These are phyloP conservation scores for Festucalex cinctus DNA, from an alignment of 2,113 vertebrate species.

Conservation along the genomic window DNA sequence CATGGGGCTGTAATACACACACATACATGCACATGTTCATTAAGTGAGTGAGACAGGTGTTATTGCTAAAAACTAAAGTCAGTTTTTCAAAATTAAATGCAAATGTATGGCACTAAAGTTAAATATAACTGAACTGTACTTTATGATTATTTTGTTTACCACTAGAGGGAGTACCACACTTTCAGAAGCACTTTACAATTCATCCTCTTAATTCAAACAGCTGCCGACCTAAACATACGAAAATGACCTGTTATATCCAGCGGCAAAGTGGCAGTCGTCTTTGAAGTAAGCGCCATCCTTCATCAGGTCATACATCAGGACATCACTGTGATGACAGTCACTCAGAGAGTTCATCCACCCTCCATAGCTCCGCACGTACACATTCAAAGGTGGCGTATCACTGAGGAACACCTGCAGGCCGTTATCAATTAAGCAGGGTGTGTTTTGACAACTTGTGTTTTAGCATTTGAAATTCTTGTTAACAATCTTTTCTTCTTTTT, in stretches of 20 bases:
- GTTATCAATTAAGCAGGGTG: background rate
- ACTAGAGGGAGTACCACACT: background rate
- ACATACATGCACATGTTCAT: conserved; percentile 13
- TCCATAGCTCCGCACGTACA: conserved; percentile 57
- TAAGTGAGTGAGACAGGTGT: background rate
- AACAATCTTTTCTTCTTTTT: background rate
- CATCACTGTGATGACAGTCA: background rate
- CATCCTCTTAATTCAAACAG: background rate
- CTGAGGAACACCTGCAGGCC: conserved; percentile 60
- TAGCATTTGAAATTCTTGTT: too few relatives aligned
- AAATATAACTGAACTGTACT: background rate
- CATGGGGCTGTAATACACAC: conserved; percentile 63
- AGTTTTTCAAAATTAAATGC: background rate
- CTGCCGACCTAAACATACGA: background rate
- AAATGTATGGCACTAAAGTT: too few relatives aligned
- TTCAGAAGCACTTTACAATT: background rate
- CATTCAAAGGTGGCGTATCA: conserved; percentile 29
- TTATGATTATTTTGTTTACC: background rate
- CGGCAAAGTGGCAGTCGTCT: conserved; percentile 40
- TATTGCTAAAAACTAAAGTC: background rate
- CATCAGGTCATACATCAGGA: conserved; percentile 44
- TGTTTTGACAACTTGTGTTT: background rate
- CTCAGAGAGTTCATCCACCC: conserved; percentile 42
- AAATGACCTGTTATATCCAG: conserved; percentile 70
- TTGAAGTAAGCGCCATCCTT: conserved; percentile 38